Evolutionary conservation across 2,113 vertebrate genomes (phyloP), one percentile per base, ranked within the genome.

Genomic region (Marcusenius ussheri): DNA sequence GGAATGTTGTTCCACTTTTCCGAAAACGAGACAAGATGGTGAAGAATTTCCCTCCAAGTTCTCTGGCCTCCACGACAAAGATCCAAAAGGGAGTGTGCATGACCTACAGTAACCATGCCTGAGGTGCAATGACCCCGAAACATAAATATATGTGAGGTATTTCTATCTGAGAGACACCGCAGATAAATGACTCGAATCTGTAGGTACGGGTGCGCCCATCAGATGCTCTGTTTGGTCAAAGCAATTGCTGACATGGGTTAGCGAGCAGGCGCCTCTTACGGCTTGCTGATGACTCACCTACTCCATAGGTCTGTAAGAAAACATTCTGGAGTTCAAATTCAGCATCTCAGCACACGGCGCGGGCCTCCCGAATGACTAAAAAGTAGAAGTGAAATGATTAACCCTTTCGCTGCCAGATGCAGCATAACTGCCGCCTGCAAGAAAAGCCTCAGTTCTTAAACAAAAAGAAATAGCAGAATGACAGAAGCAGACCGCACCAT

Each of bases 381-480:
- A 90, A 90, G 90, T 88, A 88, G 56, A 92, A 91, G 87, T 53
- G 50, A 86, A 56, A 83, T 91, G 93, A 91, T 94, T 93, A 94
- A 95, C 92, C 91, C 92, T 91, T 94, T 93, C 84, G 39, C 39
- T 49, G 66, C 90, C 62, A 89, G 90, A 89, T 84, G 31, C 66
- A 47, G 35, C 87, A 53, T 35, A 88, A 83, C 87, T 66, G 90
- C 39, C 74, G 49, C 19, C 87, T 50, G 90, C 53, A 88, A 88
- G 51, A 35, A 53, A 83, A 62, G 27, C 13, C 87, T 56, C 83
- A 42, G 4, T 88, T 83, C 83, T 88, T 88, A 56, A 90, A 90
- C 46, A 80, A 83, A 88, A 84, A 90, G 84, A 80, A 24, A 47
- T 21, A 62, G 53, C 66, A 88, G 35, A 58, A 88, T 90, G 87